Evolutionary conservation across 2,113 vertebrate species (phyloP).

Genomic region (Recurvirostra avosetta): DNA sequence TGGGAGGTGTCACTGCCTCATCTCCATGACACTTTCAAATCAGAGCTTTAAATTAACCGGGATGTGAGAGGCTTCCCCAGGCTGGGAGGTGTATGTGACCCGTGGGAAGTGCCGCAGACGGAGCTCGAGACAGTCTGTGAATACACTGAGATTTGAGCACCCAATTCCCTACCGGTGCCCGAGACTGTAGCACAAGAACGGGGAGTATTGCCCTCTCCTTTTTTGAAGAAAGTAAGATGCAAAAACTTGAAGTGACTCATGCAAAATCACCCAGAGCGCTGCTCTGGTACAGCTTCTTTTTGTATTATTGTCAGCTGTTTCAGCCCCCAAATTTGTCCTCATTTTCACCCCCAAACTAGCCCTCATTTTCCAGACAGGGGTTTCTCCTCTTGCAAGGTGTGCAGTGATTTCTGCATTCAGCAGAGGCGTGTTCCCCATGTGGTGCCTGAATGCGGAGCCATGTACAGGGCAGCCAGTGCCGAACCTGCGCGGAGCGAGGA

Average conservation of each 20-base stretch:
- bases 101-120: neutral
- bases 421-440: neutral
- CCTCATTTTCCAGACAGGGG: neutral
- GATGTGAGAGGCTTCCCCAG: neutral
- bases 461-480: rapidly evolving
- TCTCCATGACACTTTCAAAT: neutral
- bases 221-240: neutral
- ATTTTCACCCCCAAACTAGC: neutral
- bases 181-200: rapidly evolving
- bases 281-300: neutral
- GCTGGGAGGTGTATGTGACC: neutral
- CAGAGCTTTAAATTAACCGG: neutral
- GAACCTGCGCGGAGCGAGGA: rapidly evolving
- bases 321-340: too few relatives aligned
- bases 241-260: neutral
- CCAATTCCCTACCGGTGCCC: neutral
- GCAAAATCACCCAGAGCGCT: neutral
- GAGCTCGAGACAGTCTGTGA: neutral
- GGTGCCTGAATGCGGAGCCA: rapidly evolving
- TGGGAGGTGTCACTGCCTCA: neutral
- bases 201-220: neutral
- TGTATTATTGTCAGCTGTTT: neutral
- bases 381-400: neutral
- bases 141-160: rapidly evolving
- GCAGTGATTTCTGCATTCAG: neutral